Evolutionary conservation across 1,140 invertebrate genomes (phyloP).

Genomic region (Papilio polytes): DNA sequence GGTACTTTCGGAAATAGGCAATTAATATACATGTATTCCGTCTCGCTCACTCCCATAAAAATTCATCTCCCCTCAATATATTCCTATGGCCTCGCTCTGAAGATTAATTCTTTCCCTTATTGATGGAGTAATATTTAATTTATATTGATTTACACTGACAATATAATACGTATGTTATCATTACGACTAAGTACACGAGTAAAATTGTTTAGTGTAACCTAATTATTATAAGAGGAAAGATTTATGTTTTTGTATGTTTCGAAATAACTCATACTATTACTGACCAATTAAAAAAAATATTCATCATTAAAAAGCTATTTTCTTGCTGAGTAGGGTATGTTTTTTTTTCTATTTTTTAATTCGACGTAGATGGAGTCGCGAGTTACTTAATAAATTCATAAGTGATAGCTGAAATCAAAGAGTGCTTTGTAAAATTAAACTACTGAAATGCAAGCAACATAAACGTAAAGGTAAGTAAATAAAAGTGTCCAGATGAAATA

Average conservation of each 20-base stretch:
- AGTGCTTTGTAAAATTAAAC: neutral
- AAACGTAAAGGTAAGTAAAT: neutral
- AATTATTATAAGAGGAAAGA: no score
- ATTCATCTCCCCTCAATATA: constrained; percentile 7
- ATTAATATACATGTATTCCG: constrained; percentile 26
- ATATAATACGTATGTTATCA: neutral
- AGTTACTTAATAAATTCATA: no score
- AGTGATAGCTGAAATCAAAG: neutral
- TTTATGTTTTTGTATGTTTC: no score
- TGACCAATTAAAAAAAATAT: no score
- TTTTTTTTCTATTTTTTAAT: no score
- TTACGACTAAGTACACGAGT: neutral
- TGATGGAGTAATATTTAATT: neutral
- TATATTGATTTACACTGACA: neutral
- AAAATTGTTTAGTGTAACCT: neutral
- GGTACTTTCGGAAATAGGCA: constrained; percentile 31
- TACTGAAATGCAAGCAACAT: neutral
- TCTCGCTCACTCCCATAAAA: constrained; percentile 29
- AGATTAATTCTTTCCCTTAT: constrained; percentile 33
- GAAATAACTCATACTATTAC: no score
- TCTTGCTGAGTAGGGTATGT: no score
- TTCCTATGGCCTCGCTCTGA: constrained; percentile 2
- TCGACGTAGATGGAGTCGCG: no score
- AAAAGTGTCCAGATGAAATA: neutral
- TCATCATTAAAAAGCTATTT: no score